Evolutionary conservation across 2,888 invertebrate species (phyloP), one percentile per base, ranked within the genome.

Genomic region (Charanyca ferruginea): DNA sequence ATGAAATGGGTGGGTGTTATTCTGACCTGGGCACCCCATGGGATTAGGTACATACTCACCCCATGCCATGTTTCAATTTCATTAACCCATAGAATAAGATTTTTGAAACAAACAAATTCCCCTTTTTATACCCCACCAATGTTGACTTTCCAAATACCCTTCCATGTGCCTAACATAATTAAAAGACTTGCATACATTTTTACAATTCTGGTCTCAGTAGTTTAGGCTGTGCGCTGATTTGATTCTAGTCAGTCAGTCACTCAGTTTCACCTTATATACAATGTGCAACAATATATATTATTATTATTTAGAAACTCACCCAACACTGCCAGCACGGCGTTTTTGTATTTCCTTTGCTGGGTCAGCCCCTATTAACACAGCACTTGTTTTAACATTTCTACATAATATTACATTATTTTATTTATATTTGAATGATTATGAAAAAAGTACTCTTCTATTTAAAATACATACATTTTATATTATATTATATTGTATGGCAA

Each of bases 331-430:
- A 90, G 97, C 97, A 90, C 97, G 97, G 91, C 97, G 96, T 96
- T 97, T 97, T 95, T 97, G 97, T 96, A 97, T 96, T 96, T 97
- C 97, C 96, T 97, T 97, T 90, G 96, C 96, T 94, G 97, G 97
- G 96, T 97, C 97, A 96, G 97, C 97, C 96, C 97, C 97, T 97
- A 91, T 62, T 96, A 96, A 74, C 49, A 52, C 44, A 41, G 9
- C 13, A 58, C 41, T 66, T 28, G 49, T 54, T 60, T 44, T 13
- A 51, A n/a, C 1, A 28, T 25, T 47, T 42, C 23, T 55, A 35
- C 32, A 5, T 13, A 41, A n/a, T n/a, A 23, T 13, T 11, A 41
- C n/a, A 58, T 4, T 38, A 16, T 16, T 38, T 16, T 38, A 16
- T 16, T 38, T 38, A 38, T 38, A 23, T 35, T 57, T 4, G 13